Percentiles rank a stretch among this genome's conserved stretches.
Conservation (phyloP, 2,888 invertebrate species). For the Seira ritae region DNA sequence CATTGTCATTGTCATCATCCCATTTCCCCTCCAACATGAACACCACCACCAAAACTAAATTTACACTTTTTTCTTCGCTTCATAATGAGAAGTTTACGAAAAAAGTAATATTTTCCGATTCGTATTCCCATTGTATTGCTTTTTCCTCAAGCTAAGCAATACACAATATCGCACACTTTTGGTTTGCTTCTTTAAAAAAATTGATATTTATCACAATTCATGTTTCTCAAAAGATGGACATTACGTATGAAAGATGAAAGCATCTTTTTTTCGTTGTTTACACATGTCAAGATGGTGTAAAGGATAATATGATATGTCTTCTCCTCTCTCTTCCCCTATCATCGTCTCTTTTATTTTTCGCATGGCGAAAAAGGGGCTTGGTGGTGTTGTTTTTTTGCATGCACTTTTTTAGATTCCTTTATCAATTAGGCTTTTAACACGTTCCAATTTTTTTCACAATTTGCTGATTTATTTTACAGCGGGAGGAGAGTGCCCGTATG, state of each 20-base stretch:
- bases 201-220: too few species aligned
- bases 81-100: too few species aligned
- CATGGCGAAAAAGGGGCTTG: background rate
- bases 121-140: too few species aligned
- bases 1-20: background rate
- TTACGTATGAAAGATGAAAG: slow-evolving; percentile 52
- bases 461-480: slow-evolving; percentile 8
- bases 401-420: background rate
- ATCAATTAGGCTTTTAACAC: slow-evolving; percentile 15
- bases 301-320: slow-evolving; percentile 42
- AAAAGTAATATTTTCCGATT: too few species aligned
- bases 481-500: background rate
- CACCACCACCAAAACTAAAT: too few species aligned
- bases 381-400: background rate
- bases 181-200: too few species aligned
- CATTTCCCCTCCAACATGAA: too few species aligned
- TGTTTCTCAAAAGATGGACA: slow-evolving; percentile 43
- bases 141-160: too few species aligned
- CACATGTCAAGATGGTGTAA: slow-evolving; percentile 64
- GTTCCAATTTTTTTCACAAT: slow-evolving; percentile 10
- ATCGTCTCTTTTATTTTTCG: too few species aligned
- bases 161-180: too few species aligned
- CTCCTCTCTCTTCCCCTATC: too few species aligned
- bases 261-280: slow-evolving; percentile 59
- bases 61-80: too few species aligned